These are phyloP conservation scores for Platysteira castanea DNA, from an alignment of 2,113 vertebrate genomes.

Conservation along the genomic window DNA sequence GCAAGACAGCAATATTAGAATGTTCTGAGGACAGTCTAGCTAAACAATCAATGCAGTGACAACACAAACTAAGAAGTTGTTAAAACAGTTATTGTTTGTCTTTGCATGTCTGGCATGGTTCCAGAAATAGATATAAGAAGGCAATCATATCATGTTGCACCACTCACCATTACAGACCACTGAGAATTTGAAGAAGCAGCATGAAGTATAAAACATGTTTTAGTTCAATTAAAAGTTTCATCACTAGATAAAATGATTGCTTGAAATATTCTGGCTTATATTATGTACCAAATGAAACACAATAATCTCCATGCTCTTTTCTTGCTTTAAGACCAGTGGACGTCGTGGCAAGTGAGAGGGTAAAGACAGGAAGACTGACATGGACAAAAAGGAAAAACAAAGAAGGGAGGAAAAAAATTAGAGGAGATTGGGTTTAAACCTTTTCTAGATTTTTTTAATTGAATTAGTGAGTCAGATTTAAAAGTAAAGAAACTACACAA, in stretches of 20 bases:
- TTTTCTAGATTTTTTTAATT: not conserved
- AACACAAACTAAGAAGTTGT: not conserved
- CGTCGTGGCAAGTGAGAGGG: not conserved
- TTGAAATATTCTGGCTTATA: not conserved
- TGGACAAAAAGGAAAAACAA: not conserved
- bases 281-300: not conserved
- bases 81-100: not conserved
- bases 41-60: not conserved
- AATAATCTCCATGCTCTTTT: not conserved
- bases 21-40: not conserved
- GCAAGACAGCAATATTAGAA: not conserved
- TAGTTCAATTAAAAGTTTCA: not conserved
- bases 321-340: not conserved
- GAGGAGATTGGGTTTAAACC: not conserved
- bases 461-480: not conserved
- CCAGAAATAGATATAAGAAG: not conserved
- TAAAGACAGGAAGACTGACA: not conserved
- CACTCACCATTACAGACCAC: not conserved
- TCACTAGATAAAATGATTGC: not conserved
- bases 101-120: not conserved
- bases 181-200: not conserved
- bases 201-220: not conserved
- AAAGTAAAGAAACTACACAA: constrained; percentile 13
- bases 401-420: not conserved
- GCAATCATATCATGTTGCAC: not conserved